Evolutionary conservation across 2,888 invertebrate species (phyloP).

Genomic region (Troglohyphantes excavatus): DNA sequence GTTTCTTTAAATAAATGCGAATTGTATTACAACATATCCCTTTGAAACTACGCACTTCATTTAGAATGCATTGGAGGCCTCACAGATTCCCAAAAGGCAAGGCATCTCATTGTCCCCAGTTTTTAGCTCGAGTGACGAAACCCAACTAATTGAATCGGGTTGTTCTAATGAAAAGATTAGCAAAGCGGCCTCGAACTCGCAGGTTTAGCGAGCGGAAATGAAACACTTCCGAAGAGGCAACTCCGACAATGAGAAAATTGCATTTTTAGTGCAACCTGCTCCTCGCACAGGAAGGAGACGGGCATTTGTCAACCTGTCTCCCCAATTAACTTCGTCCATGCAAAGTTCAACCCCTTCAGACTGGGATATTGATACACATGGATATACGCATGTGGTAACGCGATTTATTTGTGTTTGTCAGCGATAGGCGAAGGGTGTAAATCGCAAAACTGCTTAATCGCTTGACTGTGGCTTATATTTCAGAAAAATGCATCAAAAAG

Average conservation of each 20-base stretch:
- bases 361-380: background rate
- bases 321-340: background rate
- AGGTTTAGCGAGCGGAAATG: background rate
- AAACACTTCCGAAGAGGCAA: background rate
- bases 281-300: background rate
- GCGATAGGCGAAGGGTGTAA: too few species aligned
- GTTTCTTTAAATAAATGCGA: too few species aligned
- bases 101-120: background rate
- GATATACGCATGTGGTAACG: too few species aligned
- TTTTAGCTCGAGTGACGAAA: background rate
- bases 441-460: too few species aligned
- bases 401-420: too few species aligned
- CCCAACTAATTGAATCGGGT: background rate
- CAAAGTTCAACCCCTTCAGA: background rate
- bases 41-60: too few species aligned
- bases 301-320: background rate
- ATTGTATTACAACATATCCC: too few species aligned
- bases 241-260: slow-evolving; percentile 2
- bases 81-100: background rate
- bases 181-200: background rate
- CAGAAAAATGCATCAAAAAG: too few species aligned
- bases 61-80: too few species aligned
- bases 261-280: background rate
- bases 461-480: too few species aligned
- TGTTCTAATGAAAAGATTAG: background rate